phyloP scores from a whole-genome alignment of 2,888 invertebrate genomes.

The Drosophila gaucha region DNA sequence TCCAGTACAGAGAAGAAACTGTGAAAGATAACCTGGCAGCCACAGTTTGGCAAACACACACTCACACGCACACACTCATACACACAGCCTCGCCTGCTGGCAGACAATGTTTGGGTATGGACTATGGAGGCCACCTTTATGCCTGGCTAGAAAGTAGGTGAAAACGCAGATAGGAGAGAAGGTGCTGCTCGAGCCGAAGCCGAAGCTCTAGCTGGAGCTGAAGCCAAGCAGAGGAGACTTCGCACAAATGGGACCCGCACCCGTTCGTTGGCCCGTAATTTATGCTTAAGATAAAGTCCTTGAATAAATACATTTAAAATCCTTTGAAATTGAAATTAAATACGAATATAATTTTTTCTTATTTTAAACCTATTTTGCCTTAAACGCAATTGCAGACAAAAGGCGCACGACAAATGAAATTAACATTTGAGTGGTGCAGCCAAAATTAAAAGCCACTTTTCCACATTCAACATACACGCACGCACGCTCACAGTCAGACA shows the following conservation, averaged over 20 bases:
- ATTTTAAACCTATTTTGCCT: constrained; percentile 7
- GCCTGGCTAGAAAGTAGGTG: constrained; percentile 75
- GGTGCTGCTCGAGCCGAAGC: neutral
- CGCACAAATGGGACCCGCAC: constrained; percentile 64
- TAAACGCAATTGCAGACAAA: constrained; percentile 68
- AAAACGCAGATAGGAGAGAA: constrained; percentile 34
- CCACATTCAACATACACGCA: neutral
- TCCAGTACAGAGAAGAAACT: constrained; percentile 41
- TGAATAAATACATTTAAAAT: constrained; percentile 81
- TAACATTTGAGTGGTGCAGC: constrained; percentile 77
- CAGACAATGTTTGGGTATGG: constrained; percentile 72
- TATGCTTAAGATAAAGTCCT: constrained; percentile 81
- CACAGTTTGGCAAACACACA: constrained; percentile 79
- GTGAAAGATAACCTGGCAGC: constrained; percentile 79
- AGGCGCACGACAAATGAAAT: constrained; percentile 76
- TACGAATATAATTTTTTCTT: constrained; percentile 78
- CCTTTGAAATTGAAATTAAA: constrained; percentile 80
- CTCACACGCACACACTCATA: constrained; percentile 75
- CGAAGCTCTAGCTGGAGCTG: neutral
- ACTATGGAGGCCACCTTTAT: constrained; percentile 57
- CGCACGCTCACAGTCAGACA: constrained; percentile 1
- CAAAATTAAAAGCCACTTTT: constrained; percentile 68
- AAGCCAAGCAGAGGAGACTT: constrained; percentile 40
- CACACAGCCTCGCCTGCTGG: constrained; percentile 41
- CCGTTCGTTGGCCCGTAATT: constrained; percentile 79